Base-by-base conservation (phyloP, 2,797 vertebrate genomes). In the Poeciliopsis turneri region DNA sequence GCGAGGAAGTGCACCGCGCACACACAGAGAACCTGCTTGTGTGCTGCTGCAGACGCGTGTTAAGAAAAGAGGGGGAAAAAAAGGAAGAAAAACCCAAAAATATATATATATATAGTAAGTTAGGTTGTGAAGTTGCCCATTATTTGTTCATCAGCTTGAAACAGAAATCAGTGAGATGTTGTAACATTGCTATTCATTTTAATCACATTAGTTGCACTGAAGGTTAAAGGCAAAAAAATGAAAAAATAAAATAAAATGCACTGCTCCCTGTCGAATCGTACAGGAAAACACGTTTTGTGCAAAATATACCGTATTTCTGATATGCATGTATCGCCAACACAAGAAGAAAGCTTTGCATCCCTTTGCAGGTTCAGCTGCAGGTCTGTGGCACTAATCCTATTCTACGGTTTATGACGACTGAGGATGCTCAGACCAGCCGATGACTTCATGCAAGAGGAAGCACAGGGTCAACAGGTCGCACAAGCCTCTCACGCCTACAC, bases 381-480 rank as follows among this genome's bases (percentile, higher is more conserved):
- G 86, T 85, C 87, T 86, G 86, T 87, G 85, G 76, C 84, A 78
- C 82, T 85, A 88, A 91, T 87, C 76, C 78, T 84, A 83, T 81
- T 88, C 84, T 80, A 85, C 78, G 68, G 82, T 83, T 90, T 57
- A 87, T 88, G 83, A 83, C 82, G 82, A 90, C 39, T 53, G 85
- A 91, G 87, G 87, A 86, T 74, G 80, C 83, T 73, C 88, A 92
- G 88, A 88, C 88, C 89, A 77, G 79, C 84, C 86, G 79, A 75
- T 90, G 90, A 88, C 82, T 90, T 92, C 86, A 92, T 92, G 92
- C 92, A 92, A 88, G 89, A 92, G 89, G 90, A 89, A 86, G 87
- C 90, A 89, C 86, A 84, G 80, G 85, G 85, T 91, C 86, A 80
- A 84, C 84, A 86, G 84, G 80, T 86, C 88, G 71, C 87, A 83